A percentile compares a stretch with the other conserved stretches of the same genome.
These are phyloP conservation scores for Paramormyrops hopkinsi DNA, from an alignment of 2,797 vertebrate species.

Conservation along the genomic window DNA sequence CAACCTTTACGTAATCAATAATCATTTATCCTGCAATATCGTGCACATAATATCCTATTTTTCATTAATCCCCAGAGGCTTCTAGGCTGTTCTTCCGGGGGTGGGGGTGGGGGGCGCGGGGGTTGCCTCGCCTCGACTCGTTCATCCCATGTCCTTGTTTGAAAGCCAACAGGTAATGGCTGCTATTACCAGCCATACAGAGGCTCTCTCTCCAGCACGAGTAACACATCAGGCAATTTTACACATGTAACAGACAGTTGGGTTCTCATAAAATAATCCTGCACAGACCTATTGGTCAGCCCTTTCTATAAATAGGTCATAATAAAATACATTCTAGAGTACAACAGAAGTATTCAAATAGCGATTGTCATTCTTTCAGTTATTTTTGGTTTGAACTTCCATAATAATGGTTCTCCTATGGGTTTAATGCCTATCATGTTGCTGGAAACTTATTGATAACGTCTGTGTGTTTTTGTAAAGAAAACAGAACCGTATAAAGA, in stretches of 20 bases:
- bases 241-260: not conserved
- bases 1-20: conserved; percentile 82
- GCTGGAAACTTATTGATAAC: not conserved
- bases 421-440: not conserved
- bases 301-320: not conserved
- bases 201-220: not conserved
- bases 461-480: not conserved
- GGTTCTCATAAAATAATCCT: not conserved
- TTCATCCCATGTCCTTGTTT: not conserved
- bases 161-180: not conserved
- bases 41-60: conserved; percentile 62
- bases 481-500: not conserved
- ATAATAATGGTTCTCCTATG: not conserved
- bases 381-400: not conserved
- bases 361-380: not conserved
- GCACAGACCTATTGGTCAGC: not conserved
- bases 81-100: not conserved
- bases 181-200: not conserved
- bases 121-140: not conserved
- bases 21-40: conserved; percentile 77
- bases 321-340: not conserved
- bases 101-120: not conserved
- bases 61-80: conserved; percentile 66
- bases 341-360: not conserved
- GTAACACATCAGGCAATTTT: not conserved